Conservation (phyloP, 2,888 invertebrate species). For the Eupsilia transversa region DNA sequence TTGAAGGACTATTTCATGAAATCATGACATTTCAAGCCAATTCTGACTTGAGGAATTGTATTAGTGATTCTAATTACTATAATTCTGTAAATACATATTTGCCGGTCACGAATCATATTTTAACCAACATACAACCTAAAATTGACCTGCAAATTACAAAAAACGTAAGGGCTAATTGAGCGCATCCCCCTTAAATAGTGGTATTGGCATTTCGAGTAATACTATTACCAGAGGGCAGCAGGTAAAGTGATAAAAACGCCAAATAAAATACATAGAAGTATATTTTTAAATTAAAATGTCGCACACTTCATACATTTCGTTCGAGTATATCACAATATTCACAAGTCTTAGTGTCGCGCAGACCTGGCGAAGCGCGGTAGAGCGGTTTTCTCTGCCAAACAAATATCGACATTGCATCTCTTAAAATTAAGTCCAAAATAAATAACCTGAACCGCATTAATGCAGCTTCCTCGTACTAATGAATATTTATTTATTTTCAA, state of each 20-base stretch:
- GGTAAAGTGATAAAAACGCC: slow-evolving; percentile 29
- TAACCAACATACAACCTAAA: no score
- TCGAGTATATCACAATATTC: slow-evolving; percentile 54
- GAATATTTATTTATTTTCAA: neutral
- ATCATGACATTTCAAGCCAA: no score
- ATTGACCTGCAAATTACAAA: no score
- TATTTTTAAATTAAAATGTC: slow-evolving; percentile 41
- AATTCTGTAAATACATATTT: no score
- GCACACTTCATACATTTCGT: slow-evolving; percentile 11
- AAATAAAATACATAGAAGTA: slow-evolving; percentile 33
- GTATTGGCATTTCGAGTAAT: neutral
- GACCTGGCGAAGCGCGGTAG: neutral
- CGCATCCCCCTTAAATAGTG: neutral
- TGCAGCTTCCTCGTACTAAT: neutral
- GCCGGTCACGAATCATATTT: no score
- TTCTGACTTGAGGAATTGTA: no score
- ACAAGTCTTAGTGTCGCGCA: neutral
- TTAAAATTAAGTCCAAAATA: slow-evolving; percentile 1
- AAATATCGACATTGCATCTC: neutral
- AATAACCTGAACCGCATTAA: neutral
- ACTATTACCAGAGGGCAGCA: neutral
- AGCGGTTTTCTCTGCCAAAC: neutral
- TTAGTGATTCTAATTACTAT: no score
- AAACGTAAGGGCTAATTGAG: no score
- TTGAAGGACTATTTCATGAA: no score